phyloP scores from a whole-genome alignment of 2,888 invertebrate species.

The Pristionchus exspectatus region DNA sequence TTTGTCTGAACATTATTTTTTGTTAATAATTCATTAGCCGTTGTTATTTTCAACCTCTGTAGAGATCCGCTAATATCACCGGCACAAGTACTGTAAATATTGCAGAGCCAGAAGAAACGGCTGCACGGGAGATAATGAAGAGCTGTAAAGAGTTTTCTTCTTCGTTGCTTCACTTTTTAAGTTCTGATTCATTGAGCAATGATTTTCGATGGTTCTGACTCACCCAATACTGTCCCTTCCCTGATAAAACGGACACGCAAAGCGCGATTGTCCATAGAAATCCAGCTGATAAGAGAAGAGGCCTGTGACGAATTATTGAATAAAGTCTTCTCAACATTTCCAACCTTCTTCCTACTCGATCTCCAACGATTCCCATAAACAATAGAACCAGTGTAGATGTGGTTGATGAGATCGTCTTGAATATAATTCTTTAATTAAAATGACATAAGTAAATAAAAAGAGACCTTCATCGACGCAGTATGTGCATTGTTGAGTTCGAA shows the following conservation, averaged over 20 bases:
- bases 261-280: background rate
- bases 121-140: background rate
- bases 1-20: background rate
- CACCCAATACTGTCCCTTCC: conserved; percentile 3
- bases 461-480: background rate
- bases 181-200: background rate
- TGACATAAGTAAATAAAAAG: background rate
- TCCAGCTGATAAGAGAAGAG: background rate
- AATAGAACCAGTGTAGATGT: background rate
- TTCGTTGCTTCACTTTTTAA: background rate
- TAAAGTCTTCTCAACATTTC: background rate
- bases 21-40: no score
- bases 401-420: background rate
- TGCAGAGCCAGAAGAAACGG: background rate
- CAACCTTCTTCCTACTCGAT: background rate
- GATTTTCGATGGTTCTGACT: background rate
- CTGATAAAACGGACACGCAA: conserved; percentile 15
- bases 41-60: background rate
- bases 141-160: background rate
- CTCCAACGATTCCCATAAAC: background rate
- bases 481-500: background rate
- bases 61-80: background rate
- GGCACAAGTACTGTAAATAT: background rate
- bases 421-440: background rate
- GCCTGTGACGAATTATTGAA: background rate